Conservation (phyloP, 2,797 vertebrate genomes). For the Acridotheres tristis region DNA sequence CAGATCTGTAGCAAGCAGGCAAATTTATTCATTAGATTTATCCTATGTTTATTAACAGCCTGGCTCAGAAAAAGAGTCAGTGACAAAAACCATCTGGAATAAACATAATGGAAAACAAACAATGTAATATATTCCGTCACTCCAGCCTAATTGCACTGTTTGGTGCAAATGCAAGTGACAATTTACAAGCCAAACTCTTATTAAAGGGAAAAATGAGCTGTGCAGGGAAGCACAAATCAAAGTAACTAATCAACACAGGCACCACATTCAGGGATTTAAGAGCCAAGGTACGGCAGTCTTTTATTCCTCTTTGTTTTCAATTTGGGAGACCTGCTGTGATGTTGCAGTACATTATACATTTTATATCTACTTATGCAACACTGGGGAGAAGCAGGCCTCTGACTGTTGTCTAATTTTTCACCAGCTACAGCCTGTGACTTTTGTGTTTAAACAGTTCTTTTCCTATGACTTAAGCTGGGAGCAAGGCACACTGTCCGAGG, state of each 20-base stretch:
- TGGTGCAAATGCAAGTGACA: conserved; percentile 57
- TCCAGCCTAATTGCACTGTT: conserved; percentile 57
- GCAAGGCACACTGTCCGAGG: background rate
- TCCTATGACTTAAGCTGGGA: background rate
- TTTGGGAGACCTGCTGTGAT: conserved; percentile 51
- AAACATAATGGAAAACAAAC: conserved; percentile 67
- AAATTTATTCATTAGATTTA: conserved; percentile 62
- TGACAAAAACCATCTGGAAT: conserved; percentile 66
- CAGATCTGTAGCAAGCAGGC: background rate
- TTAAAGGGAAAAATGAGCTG: conserved; percentile 61
- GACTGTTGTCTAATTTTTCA: conserved; percentile 15
- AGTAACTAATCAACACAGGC: conserved; percentile 58
- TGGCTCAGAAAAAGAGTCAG: conserved; percentile 35
- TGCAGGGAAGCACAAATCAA: conserved; percentile 51
- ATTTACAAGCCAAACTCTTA: conserved; percentile 56
- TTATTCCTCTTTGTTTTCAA: conserved; percentile 53
- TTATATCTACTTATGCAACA: conserved; percentile 23
- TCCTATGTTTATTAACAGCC: conserved; percentile 57
- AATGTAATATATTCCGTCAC: conserved; percentile 56
- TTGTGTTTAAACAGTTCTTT: background rate
- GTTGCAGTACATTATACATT: background rate
- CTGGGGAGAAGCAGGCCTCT: background rate
- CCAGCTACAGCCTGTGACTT: background rate
- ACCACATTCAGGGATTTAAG: conserved; percentile 53
- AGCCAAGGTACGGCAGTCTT: conserved; percentile 38